Base-by-base conservation (phyloP, 64 coral and sea anemone species). In the Hydrozoanthus tunicans region DNA sequence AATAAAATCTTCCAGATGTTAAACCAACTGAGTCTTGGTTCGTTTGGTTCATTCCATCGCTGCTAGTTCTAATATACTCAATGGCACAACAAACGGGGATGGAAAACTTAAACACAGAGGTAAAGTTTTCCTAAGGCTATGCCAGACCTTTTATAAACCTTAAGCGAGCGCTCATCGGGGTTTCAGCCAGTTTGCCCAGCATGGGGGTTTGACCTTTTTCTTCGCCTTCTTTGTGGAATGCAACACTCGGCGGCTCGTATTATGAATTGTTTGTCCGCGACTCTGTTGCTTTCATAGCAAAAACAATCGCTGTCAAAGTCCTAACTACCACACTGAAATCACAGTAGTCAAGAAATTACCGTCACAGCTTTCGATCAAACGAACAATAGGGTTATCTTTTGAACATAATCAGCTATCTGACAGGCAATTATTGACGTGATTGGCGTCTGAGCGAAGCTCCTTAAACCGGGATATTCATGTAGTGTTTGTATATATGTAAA, bases 1-100 rank as follows among this genome's bases (percentile, higher is more conserved):
- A 74, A 88, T 88, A 88, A 88, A 86, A 88, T 88, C 68, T 88
- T 74, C 84, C 84, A 88, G 84, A 88, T 88, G 84, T 74, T 73
- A 73, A 73, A 7, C 69, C 69, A 60, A 75, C 5, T 26, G 55
- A 74, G 5, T 74, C 69, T 74, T 83, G 6, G 3, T 83, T 61
- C 51, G 5, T 67, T 83, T 20, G 1, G 51, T 7, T 17, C 84
- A 88, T 88, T 88, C 69, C 84, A 61, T 74, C 84, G 61, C 84
- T 17, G 84, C 55, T 0, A 70, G 74, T 58, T 59, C 20, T 20
- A 75, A 57, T 58, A 74, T 72, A 54, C 51, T 14, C 56, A 17
- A 59, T 43, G 59, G 65, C 61, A 75, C 70, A 59, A n/a, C 84
- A 61, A 88, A 24, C 5, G 73, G 12, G 26, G 69, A 73, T 75